Conservation (phyloP, 2,888 invertebrate genomes). For the Anoplius nigerrimus region DNA sequence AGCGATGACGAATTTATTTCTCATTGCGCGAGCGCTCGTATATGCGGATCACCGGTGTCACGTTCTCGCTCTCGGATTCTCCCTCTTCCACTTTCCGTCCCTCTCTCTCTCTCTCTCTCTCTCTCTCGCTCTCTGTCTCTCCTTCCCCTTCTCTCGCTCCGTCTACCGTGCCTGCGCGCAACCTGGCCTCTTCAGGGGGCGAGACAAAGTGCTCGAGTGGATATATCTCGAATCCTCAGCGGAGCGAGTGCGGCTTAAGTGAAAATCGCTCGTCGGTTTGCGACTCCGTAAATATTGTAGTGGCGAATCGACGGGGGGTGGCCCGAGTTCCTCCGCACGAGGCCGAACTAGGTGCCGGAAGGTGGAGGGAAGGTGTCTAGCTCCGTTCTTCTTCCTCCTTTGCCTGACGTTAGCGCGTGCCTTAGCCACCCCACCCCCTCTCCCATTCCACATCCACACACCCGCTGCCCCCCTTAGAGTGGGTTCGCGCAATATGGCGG, state of each 20-base stretch:
- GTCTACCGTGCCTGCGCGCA: neutral
- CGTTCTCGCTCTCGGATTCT: too few relatives aligned
- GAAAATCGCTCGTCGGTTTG: slow-evolving; percentile 56
- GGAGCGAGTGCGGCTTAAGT: slow-evolving; percentile 48
- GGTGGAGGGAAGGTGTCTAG: slow-evolving; percentile 17
- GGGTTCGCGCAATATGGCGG: slow-evolving; percentile 64
- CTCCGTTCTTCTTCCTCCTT: slow-evolving; percentile 18
- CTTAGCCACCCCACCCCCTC: too few relatives aligned
- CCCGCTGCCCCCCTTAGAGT: slow-evolving; percentile 56
- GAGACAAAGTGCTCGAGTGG: slow-evolving; percentile 40
- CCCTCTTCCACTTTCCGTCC: too few relatives aligned
- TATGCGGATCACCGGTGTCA: too few relatives aligned
- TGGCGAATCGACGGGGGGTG: slow-evolving; percentile 53
- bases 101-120: neutral
- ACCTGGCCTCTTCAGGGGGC: slow-evolving; percentile 24
- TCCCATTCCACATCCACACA: too few relatives aligned
- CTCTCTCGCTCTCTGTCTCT: neutral
- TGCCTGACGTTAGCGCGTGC: slow-evolving; percentile 57
- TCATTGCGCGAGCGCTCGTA: too few relatives aligned
- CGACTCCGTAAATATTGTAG: slow-evolving; percentile 65
- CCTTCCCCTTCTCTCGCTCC: neutral
- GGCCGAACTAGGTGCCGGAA: slow-evolving; percentile 21
- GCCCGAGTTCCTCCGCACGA: slow-evolving; percentile 3
- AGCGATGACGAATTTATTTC: too few relatives aligned
- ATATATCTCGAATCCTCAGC: slow-evolving; percentile 48